phyloP scores from a whole-genome alignment of 2,113 vertebrate species.

The Cyprinodon tularosa region DNA sequence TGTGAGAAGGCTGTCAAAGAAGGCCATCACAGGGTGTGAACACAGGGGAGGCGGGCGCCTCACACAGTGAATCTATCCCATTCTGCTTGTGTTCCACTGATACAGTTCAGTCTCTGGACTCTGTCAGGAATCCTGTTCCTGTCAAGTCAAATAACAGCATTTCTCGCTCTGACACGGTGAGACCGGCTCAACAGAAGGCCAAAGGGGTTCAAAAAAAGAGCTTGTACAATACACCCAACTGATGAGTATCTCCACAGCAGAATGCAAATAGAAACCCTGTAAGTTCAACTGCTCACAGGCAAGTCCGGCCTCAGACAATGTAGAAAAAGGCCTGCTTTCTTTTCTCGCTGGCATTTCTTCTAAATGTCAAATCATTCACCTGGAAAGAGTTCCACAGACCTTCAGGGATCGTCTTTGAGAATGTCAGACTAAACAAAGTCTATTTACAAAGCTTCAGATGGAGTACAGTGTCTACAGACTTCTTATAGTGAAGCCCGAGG shows the following conservation, averaged over 20 bases:
- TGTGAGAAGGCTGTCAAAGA: slow-evolving; percentile 46
- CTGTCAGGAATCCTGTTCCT: slow-evolving; percentile 66
- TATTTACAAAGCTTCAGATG: slow-evolving; percentile 43
- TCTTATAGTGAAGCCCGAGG: slow-evolving; percentile 27
- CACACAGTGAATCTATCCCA: slow-evolving; percentile 52
- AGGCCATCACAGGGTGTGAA: slow-evolving; percentile 62
- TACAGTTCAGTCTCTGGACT: slow-evolving; percentile 71
- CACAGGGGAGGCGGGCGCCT: slow-evolving; percentile 32
- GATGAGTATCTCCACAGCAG: background rate
- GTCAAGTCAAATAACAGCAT: slow-evolving; percentile 73
- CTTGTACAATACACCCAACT: slow-evolving; percentile 25
- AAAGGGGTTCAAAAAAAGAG: slow-evolving; percentile 6
- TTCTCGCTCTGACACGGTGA: slow-evolving; percentile 53
- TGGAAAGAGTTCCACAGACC: slow-evolving; percentile 62
- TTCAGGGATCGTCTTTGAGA: slow-evolving; percentile 60
- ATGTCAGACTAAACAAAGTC: slow-evolving; percentile 62
- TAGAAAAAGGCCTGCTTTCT: slow-evolving; percentile 27
- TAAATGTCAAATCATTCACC: slow-evolving; percentile 77
- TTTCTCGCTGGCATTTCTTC: slow-evolving; percentile 62
- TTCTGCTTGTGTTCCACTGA: slow-evolving; percentile 74
- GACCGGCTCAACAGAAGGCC: slow-evolving; percentile 35
- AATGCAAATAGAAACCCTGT: slow-evolving; percentile 34
- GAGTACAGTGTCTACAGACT: slow-evolving; percentile 33
- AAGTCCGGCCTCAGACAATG: slow-evolving; percentile 12
- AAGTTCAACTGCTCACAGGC: slow-evolving; percentile 18